These are phyloP conservation scores for Leptobrachium leishanense DNA, from an alignment of 2,113 vertebrate species.

Conservation along the genomic window DNA sequence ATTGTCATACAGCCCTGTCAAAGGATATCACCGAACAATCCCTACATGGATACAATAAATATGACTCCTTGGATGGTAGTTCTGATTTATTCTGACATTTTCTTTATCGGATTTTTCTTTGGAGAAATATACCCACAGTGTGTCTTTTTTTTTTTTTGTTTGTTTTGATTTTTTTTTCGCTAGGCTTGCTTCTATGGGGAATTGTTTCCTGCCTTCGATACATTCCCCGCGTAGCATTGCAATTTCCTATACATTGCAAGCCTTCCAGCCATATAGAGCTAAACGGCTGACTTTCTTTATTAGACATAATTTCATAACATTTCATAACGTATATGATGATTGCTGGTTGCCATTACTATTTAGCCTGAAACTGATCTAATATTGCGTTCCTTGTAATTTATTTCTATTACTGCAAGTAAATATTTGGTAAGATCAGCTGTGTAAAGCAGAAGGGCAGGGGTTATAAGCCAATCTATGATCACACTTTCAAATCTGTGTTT, in stretches of 20 bases:
- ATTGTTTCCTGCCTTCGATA: not conserved
- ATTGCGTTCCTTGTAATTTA: not conserved
- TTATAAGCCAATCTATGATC: not conserved
- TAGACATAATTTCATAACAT: conserved; percentile 2
- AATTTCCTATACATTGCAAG: not conserved
- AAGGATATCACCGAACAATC: not conserved
- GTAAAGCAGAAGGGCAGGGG: not conserved
- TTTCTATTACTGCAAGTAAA: not conserved
- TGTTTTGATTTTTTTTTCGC: not conserved
- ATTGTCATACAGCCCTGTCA: not conserved
- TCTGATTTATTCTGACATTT: not conserved
- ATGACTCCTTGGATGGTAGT: not conserved
- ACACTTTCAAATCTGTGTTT: no score
- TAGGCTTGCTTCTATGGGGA: not conserved
- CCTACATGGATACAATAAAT: not conserved
- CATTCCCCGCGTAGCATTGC: not conserved
- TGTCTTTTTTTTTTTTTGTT: no score
- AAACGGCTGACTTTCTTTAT: not conserved
- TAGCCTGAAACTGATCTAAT: not conserved
- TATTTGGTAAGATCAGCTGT: not conserved
- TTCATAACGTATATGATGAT: not conserved
- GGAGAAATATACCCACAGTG: not conserved
- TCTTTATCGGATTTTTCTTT: not conserved
- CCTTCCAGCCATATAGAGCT: not conserved
- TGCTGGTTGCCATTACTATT: not conserved